Evolutionary conservation across 2,888 invertebrate species (phyloP).

Genomic region (Clivina fossor): DNA sequence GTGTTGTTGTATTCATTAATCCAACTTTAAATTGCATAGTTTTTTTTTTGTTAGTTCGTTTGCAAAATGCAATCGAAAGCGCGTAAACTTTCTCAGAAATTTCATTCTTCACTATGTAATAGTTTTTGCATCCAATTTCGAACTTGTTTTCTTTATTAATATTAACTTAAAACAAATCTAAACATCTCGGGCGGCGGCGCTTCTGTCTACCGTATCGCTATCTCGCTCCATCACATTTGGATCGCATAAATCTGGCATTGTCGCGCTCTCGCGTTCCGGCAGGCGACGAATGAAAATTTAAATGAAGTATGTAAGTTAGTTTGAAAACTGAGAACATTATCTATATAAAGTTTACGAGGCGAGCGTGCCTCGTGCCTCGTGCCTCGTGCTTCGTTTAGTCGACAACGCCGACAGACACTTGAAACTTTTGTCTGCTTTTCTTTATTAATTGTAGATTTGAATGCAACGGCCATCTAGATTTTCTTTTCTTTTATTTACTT

Average conservation of each 20-base stretch:
- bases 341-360: conserved; percentile 17
- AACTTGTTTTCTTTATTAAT: conserved; percentile 42
- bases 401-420: too few relatives aligned
- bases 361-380: too few relatives aligned
- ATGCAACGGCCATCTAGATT: too few relatives aligned
- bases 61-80: conserved; percentile 5
- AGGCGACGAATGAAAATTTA: conserved; percentile 25
- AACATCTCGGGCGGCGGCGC: conserved; percentile 34
- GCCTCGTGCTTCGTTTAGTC: too few relatives aligned
- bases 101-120: conserved; percentile 42
- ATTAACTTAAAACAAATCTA: conserved; percentile 43
- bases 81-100: conserved; percentile 43
- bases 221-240: not conserved
- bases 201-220: conserved; percentile 11
- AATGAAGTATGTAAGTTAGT: conserved; percentile 28
- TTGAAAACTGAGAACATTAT: conserved; percentile 15
- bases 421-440: conserved; percentile 16
- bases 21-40: conserved; percentile 48
- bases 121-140: conserved; percentile 41
- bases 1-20: conserved; percentile 44
- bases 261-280: not conserved
- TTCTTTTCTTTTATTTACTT: too few relatives aligned
- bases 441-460: conserved; percentile 18
- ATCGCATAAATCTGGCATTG: too few relatives aligned
- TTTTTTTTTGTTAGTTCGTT: too few relatives aligned